A percentile compares a stretch with the other conserved stretches of the same genome.
phyloP scores from a whole-genome alignment of 2,888 invertebrate genomes.

The Cacoxenus indagator region DNA sequence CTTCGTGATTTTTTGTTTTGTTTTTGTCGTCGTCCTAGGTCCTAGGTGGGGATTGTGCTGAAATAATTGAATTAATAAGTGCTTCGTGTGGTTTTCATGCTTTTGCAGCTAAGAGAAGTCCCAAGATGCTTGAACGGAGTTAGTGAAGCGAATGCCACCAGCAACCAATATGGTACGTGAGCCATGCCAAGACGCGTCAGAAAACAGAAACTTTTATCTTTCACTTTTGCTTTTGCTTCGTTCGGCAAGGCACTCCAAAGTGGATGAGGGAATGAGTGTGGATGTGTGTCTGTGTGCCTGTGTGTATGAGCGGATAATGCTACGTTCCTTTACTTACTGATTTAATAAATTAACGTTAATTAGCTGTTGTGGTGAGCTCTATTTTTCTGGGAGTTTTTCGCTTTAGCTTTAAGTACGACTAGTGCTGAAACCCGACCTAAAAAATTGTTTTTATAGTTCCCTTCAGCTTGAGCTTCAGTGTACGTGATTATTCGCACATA shows the following conservation, averaged over 20 bases:
- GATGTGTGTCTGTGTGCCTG: neutral
- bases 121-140: conserved; percentile 29
- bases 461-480: conserved; percentile 16
- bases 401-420: conserved; percentile 22
- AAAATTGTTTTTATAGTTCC: neutral
- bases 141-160: neutral
- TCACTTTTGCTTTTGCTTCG: conserved; percentile 22
- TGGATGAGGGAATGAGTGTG: neutral
- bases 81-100: conserved; percentile 69
- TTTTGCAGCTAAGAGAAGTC: conserved; percentile 63
- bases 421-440: neutral
- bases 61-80: conserved; percentile 70
- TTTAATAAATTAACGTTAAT: conserved; percentile 70
- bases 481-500: conserved; percentile 64
- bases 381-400: neutral
- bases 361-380: conserved; percentile 59
- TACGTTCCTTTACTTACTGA: conserved; percentile 64
- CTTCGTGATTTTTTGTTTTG: conserved; percentile 6
- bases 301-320: conserved; percentile 29
- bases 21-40: conserved; percentile 1
- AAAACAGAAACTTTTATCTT: conserved; percentile 54
- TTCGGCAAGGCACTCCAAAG: conserved; percentile 9
- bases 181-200: conserved; percentile 37
- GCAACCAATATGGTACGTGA: conserved; percentile 27
- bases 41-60: conserved; percentile 61